Evolutionary conservation across 2,797 vertebrate genomes (phyloP).

Genomic region (Benthosema pterotum): DNA sequence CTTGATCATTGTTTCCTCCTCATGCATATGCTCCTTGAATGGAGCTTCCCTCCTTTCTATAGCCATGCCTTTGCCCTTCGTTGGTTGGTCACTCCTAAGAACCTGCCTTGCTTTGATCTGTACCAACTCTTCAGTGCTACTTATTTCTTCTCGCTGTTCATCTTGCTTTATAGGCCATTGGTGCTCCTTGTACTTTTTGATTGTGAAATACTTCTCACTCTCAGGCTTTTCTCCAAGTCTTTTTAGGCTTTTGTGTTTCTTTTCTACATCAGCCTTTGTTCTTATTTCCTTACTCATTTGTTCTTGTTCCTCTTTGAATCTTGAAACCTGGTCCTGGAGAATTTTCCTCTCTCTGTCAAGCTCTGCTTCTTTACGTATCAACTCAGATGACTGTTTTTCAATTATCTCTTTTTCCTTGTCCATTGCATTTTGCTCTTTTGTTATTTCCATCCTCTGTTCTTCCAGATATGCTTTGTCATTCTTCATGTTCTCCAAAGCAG

Average conservation of each 20-base stretch:
- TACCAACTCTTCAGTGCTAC: no score
- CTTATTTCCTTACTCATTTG: background rate
- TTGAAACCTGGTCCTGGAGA: background rate
- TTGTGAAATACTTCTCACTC: background rate
- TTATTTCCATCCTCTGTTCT: background rate
- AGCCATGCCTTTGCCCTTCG: constrained; percentile 1
- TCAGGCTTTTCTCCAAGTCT: background rate
- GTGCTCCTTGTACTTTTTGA: constrained; percentile 12
- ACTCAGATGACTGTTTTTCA: background rate
- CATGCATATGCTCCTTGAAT: constrained; percentile 1
- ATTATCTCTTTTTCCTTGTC: constrained; percentile 3
- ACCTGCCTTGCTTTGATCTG: no score
- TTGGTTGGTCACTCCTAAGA: no score
- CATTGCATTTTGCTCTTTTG: constrained; percentile 2
- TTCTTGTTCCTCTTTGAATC: background rate
- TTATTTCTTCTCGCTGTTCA: background rate
- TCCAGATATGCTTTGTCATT: constrained; percentile 3
- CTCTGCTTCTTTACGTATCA: background rate
- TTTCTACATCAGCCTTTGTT: background rate
- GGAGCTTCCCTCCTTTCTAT: constrained; percentile 24
- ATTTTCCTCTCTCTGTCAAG: background rate
- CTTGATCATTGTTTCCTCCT: constrained; percentile 3
- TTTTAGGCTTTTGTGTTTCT: background rate
- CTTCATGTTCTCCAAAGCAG: constrained; percentile 9
- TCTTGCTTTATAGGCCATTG: constrained; percentile 34